Evolutionary conservation across 2,113 vertebrate genomes (phyloP).

Genomic region (Daphoenositta chrysoptera): DNA sequence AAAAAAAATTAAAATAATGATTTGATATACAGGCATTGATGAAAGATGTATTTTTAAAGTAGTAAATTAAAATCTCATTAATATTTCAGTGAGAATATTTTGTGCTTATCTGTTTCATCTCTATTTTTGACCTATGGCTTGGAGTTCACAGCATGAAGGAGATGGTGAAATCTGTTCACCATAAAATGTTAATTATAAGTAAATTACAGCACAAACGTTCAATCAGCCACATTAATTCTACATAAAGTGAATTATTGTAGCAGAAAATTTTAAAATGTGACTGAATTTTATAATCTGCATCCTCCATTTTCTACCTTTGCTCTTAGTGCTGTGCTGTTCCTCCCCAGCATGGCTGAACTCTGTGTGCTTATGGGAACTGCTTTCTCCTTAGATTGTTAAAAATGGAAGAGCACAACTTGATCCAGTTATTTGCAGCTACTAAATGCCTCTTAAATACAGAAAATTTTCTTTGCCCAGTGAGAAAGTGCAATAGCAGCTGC

Average conservation of each 20-base stretch:
- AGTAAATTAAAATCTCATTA: slow-evolving; percentile 86
- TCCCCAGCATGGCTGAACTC: slow-evolving; percentile 8
- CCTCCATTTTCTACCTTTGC: slow-evolving; percentile 59
- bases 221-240: slow-evolving; percentile 85
- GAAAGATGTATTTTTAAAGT: slow-evolving; percentile 81
- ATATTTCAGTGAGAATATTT: slow-evolving; percentile 80
- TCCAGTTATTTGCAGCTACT: not conserved
- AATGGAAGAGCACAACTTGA: not conserved
- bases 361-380: not conserved
- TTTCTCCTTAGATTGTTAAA: not conserved
- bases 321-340: slow-evolving; percentile 16
- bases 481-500: not conserved
- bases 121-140: slow-evolving; percentile 83
- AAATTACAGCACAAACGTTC: slow-evolving; percentile 85
- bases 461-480: not conserved
- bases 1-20: slow-evolving; percentile 73
- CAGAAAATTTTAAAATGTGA: slow-evolving; percentile 88
- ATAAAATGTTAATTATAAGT: slow-evolving; percentile 87
- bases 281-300: slow-evolving; percentile 79
- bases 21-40: slow-evolving; percentile 75
- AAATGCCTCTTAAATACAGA: not conserved
- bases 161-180: slow-evolving; percentile 81
- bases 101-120: slow-evolving; percentile 84
- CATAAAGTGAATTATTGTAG: slow-evolving; percentile 87
- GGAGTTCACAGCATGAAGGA: slow-evolving; percentile 83